Evolutionary conservation across 2,113 vertebrate species (phyloP), one percentile per base, ranked within the genome.

Genomic region (Axis porcinus): DNA sequence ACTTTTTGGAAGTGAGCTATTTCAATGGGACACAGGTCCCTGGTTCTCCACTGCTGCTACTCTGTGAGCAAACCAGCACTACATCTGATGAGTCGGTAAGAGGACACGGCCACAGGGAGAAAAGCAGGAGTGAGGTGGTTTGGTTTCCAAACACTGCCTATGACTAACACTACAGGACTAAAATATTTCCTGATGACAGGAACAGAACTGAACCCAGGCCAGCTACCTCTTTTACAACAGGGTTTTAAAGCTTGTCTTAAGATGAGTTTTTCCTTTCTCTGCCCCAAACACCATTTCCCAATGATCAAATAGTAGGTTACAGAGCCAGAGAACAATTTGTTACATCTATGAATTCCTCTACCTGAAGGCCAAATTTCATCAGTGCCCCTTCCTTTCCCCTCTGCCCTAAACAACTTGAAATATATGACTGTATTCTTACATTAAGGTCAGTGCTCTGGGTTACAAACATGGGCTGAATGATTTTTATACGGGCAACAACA

Each of bases 331-430:
- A 94, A 91, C 78, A 94, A 91, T 98, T 33, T 95, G 90, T 84
- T 87, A 88, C 47, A 43, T 87, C 95, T 52, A 76, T 70, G 87
- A 96, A 92, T 91, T 54, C 91, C 47, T 95, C 70, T 64, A n/a
- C 17, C 47, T 58, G 14, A 97, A 97, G 93, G 96, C 91, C 96
- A 93, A 58, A 52, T 76, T 96, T 91, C 89, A 98, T 79, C 78
- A 92, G 27, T 2, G 2, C 19, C 40, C 58, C 12, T 76, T 57
- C 28, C 82, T 27, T 43, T 43, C 15, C 70, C 13, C 19, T 4
- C 6, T 0, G 2, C 43, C 21, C 33, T 21, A 92, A 93, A 74
- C 78, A 85, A 88, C 52, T 12, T 96, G 91, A 98, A 97, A 98
- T 93, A 93, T 60, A 93, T 3, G 83, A 76, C 86, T 50, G 52